Conservation (phyloP, 2,888 invertebrate species). For the Melinopterus prodromus region DNA sequence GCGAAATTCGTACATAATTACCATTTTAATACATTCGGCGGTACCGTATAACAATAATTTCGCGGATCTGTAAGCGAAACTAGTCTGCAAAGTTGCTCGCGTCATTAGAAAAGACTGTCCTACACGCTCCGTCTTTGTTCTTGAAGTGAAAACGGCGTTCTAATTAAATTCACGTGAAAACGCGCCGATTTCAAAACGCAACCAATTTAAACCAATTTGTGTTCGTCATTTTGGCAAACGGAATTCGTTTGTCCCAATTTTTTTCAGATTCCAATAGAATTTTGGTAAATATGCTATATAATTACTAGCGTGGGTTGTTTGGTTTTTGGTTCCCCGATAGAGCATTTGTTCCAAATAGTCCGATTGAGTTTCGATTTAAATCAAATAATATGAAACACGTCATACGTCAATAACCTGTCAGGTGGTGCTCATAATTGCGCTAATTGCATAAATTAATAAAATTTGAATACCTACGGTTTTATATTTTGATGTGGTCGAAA, state of each 20-base stretch:
- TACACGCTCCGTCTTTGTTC: not conserved
- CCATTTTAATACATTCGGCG: conserved; percentile 19
- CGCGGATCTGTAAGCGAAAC: conserved; percentile 30
- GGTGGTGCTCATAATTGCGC: not conserved
- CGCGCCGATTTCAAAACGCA: conserved; percentile 37
- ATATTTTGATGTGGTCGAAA: not conserved
- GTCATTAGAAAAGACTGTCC: not conserved
- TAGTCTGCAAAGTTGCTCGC: not conserved
- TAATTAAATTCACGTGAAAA: conserved; percentile 33
- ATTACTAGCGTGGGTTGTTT: not conserved
- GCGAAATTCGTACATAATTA: conserved; percentile 34
- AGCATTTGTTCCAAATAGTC: not conserved
- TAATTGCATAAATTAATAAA: not conserved
- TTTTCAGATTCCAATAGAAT: not conserved
- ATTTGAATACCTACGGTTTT: not conserved
- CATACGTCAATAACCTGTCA: not conserved
- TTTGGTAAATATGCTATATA: not conserved
- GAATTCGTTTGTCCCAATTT: not conserved
- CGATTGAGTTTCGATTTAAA: not conserved
- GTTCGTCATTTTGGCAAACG: not conserved
- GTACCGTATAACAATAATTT: conserved; percentile 36
- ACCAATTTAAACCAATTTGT: not conserved
- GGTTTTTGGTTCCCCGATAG: not conserved
- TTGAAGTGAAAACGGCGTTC: conserved; percentile 5
- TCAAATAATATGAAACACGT: not conserved